Base-by-base conservation (phyloP, 2,113 vertebrate species). In the Lophochroa leadbeateri region DNA sequence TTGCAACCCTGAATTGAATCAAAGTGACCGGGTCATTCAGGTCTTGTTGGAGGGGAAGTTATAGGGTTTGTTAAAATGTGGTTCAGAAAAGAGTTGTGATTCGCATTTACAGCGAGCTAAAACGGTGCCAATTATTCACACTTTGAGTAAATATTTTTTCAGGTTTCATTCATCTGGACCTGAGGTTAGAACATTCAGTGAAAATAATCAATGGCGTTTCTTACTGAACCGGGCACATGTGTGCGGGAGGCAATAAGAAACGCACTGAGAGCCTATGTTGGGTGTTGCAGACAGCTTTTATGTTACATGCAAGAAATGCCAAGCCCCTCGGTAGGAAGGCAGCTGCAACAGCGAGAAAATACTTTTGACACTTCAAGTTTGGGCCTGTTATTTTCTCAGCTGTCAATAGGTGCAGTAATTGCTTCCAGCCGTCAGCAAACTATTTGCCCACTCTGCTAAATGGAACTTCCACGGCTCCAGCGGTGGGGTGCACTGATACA, bases 131-230 rank as follows among this genome's bases (percentile, higher is more conserved):
- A 43, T 95, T 78, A 88, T 94, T 86, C 72, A 70, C 58, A 81
- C 83, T 77, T 39, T 83, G 72, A 90, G 55, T 81, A 81, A 97
- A 96, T 97, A 95, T 96, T 96, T 97, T 86, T 95, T 94, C 96
- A 96, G 95, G 91, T 91, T 94, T 95, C 43, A n/a, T 90, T 95
- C 91, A 88, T 83, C 81, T 83, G 92, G 83, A 96, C 74, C 47
- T 20, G 64, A 86, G 64, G 64, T 88, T 93, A 96, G 95, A 93
- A 94, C 92, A 78, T 81, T 78, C 64, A 82, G 50, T 50, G 64
- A 95, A 94, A 94, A 89, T 81, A 84, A 50, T 81, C 72, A 90
- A 27, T 83, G 75, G n/a, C 60, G 81, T 37, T 57, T 75, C 68
- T 71, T 60, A 78, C 43, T 71, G 31, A 90, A 83, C 79, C 0